phyloP scores from a whole-genome alignment of 2,888 invertebrate genomes.

The Habroteleia sp. region DNA sequence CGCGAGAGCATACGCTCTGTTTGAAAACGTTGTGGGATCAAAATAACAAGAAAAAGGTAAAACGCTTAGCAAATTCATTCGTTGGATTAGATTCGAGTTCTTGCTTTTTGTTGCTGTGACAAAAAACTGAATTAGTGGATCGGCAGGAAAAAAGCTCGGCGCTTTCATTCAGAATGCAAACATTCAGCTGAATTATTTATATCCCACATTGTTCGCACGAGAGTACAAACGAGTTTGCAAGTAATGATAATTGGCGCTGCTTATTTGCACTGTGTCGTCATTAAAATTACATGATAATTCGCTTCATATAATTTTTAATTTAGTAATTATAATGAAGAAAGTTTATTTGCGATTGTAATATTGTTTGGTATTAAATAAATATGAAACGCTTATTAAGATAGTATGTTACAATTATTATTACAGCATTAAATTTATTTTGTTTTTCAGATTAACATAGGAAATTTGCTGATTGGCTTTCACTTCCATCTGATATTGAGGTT shows the following conservation, averaged over 20 bases:
- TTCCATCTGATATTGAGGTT: no score
- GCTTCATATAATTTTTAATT: conserved; percentile 11
- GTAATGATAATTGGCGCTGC: conserved; percentile 34
- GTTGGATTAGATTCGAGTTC: neutral
- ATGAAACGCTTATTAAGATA: no score
- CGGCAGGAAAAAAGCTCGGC: neutral
- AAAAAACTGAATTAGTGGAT: neutral
- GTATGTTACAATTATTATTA: no score
- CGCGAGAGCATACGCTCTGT: conserved; percentile 37
- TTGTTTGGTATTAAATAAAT: no score
- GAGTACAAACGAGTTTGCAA: conserved; percentile 38
- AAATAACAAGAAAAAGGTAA: conserved; percentile 5
- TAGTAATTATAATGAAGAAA: conserved; percentile 34
- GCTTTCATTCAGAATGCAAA: no score
- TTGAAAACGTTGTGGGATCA: conserved; percentile 7
- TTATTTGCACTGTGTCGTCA: conserved; percentile 16
- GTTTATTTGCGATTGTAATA: conserved; percentile 35
- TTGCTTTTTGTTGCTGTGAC: neutral
- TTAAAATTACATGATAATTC: conserved; percentile 35
- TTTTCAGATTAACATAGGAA: no score
- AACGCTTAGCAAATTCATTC: conserved; percentile 4
- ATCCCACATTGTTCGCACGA: conserved; percentile 21
- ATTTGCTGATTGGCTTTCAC: no score
- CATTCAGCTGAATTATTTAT: conserved; percentile 38
- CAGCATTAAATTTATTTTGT: no score